Evolutionary conservation across 2,888 invertebrate species (phyloP), one percentile per base, ranked within the genome.

Genomic region (Oligia latruncula): DNA sequence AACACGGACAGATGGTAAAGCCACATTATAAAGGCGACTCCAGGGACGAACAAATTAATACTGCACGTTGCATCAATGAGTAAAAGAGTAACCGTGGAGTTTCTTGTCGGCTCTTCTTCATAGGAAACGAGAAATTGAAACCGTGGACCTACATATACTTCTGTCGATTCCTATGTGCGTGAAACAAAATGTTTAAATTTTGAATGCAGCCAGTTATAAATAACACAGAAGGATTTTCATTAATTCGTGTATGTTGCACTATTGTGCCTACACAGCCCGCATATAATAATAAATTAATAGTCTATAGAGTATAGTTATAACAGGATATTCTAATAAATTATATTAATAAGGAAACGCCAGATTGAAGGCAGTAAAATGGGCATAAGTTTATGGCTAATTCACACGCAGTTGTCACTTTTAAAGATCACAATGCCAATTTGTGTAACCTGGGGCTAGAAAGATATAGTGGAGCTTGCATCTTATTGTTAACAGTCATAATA

Each of bases 311-410:
- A 52, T 1, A n/a, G 23, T 46, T 35, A 62, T 15, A 74, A 66
- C 65, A 75, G 84, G 65, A 75, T 77, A 73, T 77, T 29, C 4
- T 40, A 75, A 35, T 71, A 72, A 73, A 62, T 3, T 40, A 77
- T 49, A 74, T 73, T 71, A 83, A 84, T 84, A 84, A 84, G 80
- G 84, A 75, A 84, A 74, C 43, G 66, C 23, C 62, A 74, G 35
- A 73, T 76, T 71, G 13, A 71, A 29, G 13, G 9, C 62, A 64
- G 49, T 71, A 67, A 67, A 73, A 52, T 43, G 35, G 11, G 35
- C 52, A 40, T 55, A 60, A 58, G 17, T 80, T 75, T 68, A 83
- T 46, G 2, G 55, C 4, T 49, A 67, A 84, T 66, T 77, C 23
- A 77, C 46, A 77, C 64, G n/a, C 13, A 35, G 13, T 46, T 74